Evolutionary conservation across 92 coral and sea anemone genomes (phyloP), one percentile per base, ranked within the genome.

Genomic region (Meandrina meandrites): DNA sequence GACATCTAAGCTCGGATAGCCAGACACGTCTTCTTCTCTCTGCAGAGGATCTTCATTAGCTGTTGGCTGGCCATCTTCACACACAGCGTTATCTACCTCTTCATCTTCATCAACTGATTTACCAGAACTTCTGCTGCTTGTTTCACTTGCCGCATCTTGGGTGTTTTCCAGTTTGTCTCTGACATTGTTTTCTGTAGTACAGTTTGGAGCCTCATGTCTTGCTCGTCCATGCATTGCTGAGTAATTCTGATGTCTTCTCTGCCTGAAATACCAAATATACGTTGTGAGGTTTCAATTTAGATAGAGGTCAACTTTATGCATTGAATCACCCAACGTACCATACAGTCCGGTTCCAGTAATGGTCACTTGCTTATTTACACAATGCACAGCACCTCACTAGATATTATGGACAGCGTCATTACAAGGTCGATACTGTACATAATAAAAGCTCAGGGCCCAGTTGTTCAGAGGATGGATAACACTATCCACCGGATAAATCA

Each of bases 211-310:
- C 0, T 53, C 87, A 53, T n/a, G 35, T 34, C 66, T 53, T 75
- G 35, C 56, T 71, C 28, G 35, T 50, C 40, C 57, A 71, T 82
- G 18, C 51, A 58, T 19, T 79, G 70, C 35, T 54, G 70, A 79
- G 60, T 67, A 42, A 40, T 84, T 73, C n/a, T 73, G 54, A 35
- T 21, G 72, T 42, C 72, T 84, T 74, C 24, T 84, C 51, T 6
- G 56, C 71, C 87, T 84, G 80, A 34, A 54, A 30, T 73, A 36
- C n/a, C 12, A 73, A 9, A 37, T 37, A 36, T 18, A 73, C 5
- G 9, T 34, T 71, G 66, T 57, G 19, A 56, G 21, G 7, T 56
- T 56, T 1, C 64, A 18, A 16, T n/a, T n/a, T n/a, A n/a, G n/a
- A n/a, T n/a, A n/a, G n/a, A n/a, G n/a, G n/a, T n/a, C n/a, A n/a